Evolutionary conservation across 2,888 invertebrate species (phyloP).

Genomic region (Daptonema setosum): DNA sequence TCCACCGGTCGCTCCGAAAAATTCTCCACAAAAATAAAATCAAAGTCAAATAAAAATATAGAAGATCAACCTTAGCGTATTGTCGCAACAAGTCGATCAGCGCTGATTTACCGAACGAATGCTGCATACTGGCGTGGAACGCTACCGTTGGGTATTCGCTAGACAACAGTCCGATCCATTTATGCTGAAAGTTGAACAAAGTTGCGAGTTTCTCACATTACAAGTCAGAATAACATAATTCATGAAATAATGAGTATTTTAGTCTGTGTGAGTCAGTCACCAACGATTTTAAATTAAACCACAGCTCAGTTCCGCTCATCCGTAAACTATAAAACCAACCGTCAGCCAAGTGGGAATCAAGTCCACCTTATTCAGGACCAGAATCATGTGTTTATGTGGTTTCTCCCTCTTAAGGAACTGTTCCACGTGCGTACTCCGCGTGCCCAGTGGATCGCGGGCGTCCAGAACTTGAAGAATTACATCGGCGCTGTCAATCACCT

Average conservation of each 20-base stretch:
- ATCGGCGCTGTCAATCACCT: conserved; percentile 79
- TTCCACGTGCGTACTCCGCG: conserved; percentile 72
- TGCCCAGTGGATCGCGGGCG: conserved; percentile 88
- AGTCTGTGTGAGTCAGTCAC: no score
- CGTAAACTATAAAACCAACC: no score
- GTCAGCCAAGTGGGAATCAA: conserved; percentile 93
- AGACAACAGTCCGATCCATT: conserved; percentile 85
- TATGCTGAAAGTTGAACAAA: conserved; percentile 45
- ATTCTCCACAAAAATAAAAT: not conserved
- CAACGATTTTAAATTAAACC: no score
- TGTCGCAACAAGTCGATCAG: conserved; percentile 83
- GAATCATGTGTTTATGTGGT: conserved; percentile 84
- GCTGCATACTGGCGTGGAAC: conserved; percentile 90
- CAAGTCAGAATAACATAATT: no score
- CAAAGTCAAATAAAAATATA: not conserved
- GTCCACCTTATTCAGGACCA: conserved; percentile 72
- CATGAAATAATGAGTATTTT: no score
- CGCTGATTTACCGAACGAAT: conserved; percentile 93
- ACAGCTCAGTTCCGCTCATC: no score
- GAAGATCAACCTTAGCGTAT: conserved; percentile 47
- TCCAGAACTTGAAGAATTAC: conserved; percentile 83
- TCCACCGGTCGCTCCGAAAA: not conserved
- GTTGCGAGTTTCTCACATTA: no score
- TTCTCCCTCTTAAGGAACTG: conserved; percentile 79
- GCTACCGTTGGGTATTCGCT: conserved; percentile 88